These are phyloP conservation scores for Maccullochella peelii DNA, from an alignment of 2,113 vertebrate genomes.

Conservation along the genomic window DNA sequence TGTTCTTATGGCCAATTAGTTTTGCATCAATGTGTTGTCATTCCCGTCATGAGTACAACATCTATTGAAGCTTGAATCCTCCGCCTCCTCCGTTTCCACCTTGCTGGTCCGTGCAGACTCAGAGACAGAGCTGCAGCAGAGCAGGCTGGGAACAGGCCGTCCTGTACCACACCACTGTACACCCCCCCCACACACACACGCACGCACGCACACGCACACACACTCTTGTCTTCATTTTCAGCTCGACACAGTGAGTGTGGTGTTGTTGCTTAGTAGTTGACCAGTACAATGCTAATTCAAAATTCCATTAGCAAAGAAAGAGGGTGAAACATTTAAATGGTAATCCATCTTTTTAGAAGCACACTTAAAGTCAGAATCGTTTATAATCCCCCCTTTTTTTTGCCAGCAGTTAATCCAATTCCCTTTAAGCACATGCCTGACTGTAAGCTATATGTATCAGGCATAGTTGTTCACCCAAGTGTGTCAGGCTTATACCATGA, in stretches of 20 bases:
- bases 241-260: not conserved
- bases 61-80: slow-evolving; percentile 13
- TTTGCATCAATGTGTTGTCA: not conserved
- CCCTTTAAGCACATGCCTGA: slow-evolving; percentile 54
- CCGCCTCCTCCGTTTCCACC: slow-evolving; percentile 26
- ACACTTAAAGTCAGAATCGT: slow-evolving; percentile 69
- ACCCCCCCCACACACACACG: not conserved
- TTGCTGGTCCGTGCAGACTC: slow-evolving; percentile 18
- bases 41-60: not conserved
- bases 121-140: slow-evolving; percentile 19
- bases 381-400: slow-evolving; percentile 68
- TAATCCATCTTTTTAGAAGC: slow-evolving; percentile 72
- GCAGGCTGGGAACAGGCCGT: slow-evolving; percentile 44
- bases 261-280: slow-evolving; percentile 21
- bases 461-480: slow-evolving; percentile 67
- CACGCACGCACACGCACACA: too few relatives aligned
- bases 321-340: slow-evolving; percentile 47
- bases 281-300: slow-evolving; percentile 24
- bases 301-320: slow-evolving; percentile 59
- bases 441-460: slow-evolving; percentile 68
- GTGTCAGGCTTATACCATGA: slow-evolving; percentile 66
- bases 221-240: slow-evolving; percentile 12
- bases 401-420: slow-evolving; percentile 77
- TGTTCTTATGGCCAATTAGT: slow-evolving; percentile 13
- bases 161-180: slow-evolving; percentile 29